Base-by-base conservation (phyloP, 2,113 vertebrate genomes). In the Pollimyrus isidori region DNA sequence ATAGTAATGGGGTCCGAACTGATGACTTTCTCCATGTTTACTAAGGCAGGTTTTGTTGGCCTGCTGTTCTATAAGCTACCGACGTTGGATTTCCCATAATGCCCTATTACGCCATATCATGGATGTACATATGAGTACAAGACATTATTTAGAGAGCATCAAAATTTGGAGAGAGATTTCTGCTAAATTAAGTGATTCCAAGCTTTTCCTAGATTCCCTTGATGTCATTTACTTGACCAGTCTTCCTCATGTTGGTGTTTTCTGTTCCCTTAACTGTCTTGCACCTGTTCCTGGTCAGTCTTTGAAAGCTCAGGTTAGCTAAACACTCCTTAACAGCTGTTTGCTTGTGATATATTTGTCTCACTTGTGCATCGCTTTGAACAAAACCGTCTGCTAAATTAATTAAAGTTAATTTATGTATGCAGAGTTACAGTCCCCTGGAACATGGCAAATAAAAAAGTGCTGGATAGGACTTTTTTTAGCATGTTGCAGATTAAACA, bases 391-490 rank as follows among this genome's bases (percentile, higher is more conserved):
- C 62, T 69, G 26, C 62, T 69, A 30, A 80, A 80, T 80, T 19
- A 19, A 80, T 87, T 35, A 19, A 87, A 0, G 11, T 35, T 53
- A 87, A 87, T 35, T 56, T 56, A 35, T 87, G 85, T 52, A 87
- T 53, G 26, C 48, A 87, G 23, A 53, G 30, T 39, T 19, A 88
- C 87, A 87, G 53, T 87, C 89, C 89, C 19, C n/a, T 21, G 50
- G 90, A 17, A 87, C 65, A 65, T 10, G 7, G 58, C 21, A 17
- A 73, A 87, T 35, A 62, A 15, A 19, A 49, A 82, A 73, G 69
- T 89, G 87, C 90, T 91, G 85, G 82, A 80, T 46, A 1, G 52
- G 26, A 89, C 82, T 35, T 35, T 35, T 35, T 35, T 35, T 35
- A 87, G 88, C 49, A 82, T 50, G 42, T 4, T 53, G 21, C 80